Conservation (phyloP, 1,140 invertebrate species). For the Planococcus citri region DNA sequence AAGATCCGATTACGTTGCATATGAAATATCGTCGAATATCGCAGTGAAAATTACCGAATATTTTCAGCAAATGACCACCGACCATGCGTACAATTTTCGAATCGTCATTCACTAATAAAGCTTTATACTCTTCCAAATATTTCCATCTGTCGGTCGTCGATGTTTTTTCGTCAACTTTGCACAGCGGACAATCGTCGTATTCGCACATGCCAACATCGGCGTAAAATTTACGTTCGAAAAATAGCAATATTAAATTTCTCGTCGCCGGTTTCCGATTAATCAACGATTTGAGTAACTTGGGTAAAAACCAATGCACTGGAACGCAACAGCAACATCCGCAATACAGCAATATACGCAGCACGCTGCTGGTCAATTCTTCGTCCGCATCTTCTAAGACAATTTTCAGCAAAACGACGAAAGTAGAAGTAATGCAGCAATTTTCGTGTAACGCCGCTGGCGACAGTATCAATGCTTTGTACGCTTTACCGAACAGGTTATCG, state of each 20-base stretch:
- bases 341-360: constrained; percentile 41
- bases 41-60: not conserved
- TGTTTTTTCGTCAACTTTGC: constrained; percentile 18
- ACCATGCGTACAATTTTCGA: constrained; percentile 22
- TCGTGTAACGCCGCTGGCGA: constrained; percentile 28
- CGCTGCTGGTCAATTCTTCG: constrained; percentile 36
- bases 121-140: constrained; percentile 23
- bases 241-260: constrained; percentile 32
- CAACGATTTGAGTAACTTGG: constrained; percentile 34
- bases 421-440: constrained; percentile 42
- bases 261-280: constrained; percentile 31
- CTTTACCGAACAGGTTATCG: constrained; percentile 40
- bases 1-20: constrained; percentile 43
- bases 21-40: not conserved
- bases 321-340: constrained; percentile 52
- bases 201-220: constrained; percentile 31
- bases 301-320: constrained; percentile 37
- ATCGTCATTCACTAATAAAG: constrained; percentile 36
- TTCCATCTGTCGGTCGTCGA: constrained; percentile 17
- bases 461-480: constrained; percentile 33
- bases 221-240: constrained; percentile 46
- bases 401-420: constrained; percentile 42
- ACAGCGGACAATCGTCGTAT: constrained; percentile 21
- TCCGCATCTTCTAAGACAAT: constrained; percentile 38
- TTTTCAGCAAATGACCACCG: constrained; percentile 1